Conservation (phyloP, 2,888 invertebrate genomes). For the Cremastinae sp. region DNA sequence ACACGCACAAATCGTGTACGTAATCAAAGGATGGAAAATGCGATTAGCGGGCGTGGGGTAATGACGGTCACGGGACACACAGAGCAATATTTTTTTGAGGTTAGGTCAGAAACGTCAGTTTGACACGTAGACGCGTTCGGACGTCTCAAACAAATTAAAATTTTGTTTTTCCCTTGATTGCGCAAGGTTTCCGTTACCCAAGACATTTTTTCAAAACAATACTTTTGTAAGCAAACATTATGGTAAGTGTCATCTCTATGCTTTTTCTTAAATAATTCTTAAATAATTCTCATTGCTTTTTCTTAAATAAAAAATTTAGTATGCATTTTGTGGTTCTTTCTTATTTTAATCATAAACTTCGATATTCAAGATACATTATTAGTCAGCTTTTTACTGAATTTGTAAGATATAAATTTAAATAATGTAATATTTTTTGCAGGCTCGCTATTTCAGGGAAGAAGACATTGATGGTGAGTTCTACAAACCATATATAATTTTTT, state of each 20-base stretch:
- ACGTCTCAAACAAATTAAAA: background rate
- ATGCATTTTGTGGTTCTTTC: too few species aligned
- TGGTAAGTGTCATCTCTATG: too few species aligned
- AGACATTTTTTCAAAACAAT: too few species aligned
- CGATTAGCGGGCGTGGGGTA: too few species aligned
- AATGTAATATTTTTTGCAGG: conserved; percentile 82
- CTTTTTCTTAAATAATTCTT: too few species aligned
- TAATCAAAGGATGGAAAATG: too few species aligned
- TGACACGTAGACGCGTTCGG: conserved; percentile 31
- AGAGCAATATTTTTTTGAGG: background rate
- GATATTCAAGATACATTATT: background rate
- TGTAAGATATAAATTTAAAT: background rate
- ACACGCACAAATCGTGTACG: too few species aligned
- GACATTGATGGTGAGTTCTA: conserved; percentile 93
- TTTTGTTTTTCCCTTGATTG: background rate
- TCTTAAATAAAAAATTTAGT: too few species aligned
- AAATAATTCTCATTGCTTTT: too few species aligned
- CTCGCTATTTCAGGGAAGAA: conserved; percentile 95
- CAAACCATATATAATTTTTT: conserved; percentile 2
- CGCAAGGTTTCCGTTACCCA: too few species aligned
- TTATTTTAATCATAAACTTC: too few species aligned
- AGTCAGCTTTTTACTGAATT: background rate
- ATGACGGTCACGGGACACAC: background rate
- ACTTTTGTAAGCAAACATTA: too few species aligned
- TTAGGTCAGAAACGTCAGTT: conserved; percentile 29